A percentile compares a stretch with the other conserved stretches of the same genome.
Conservation (phyloP, 1,140 invertebrate genomes). For the Anoplophora glabripennis region DNA sequence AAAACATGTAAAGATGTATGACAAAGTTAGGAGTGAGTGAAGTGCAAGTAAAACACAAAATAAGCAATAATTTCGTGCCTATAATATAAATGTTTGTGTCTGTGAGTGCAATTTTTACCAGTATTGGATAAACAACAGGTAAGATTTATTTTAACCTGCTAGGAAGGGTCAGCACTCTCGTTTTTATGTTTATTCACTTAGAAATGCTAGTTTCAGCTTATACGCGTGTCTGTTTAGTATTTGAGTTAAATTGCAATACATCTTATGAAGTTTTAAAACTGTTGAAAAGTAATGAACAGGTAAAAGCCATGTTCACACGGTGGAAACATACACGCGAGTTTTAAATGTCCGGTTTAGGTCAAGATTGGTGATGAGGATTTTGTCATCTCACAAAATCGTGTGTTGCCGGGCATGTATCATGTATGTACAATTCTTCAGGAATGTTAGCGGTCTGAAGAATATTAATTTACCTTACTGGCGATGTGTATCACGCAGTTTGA, state of each 20-base stretch:
- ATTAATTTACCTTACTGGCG: too few species aligned
- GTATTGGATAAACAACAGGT: constrained; percentile 31
- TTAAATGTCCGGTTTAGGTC: constrained; percentile 32
- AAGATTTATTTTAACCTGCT: constrained; percentile 4
- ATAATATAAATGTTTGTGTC: constrained; percentile 26
- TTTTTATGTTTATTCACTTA: constrained; percentile 2
- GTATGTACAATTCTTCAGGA: too few species aligned
- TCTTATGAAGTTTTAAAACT: constrained; percentile 13
- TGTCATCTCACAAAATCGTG: too few species aligned
- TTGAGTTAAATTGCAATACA: neutral
- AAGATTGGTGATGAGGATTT: too few species aligned
- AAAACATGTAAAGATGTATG: constrained; percentile 1
- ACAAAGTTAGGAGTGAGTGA: constrained; percentile 7
- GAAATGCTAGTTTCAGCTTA: constrained; percentile 1
- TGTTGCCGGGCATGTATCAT: too few species aligned
- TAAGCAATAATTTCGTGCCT: constrained; percentile 16
- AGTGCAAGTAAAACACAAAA: constrained; percentile 6
- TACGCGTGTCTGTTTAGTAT: too few species aligned
- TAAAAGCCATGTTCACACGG: constrained; percentile 32
- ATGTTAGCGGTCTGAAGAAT: too few species aligned
- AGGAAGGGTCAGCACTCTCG: neutral
- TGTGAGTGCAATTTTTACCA: constrained; percentile 27
- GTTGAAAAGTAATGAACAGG: constrained; percentile 23
- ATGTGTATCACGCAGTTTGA: too few species aligned
- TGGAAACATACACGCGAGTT: constrained; percentile 23